Base-by-base conservation (phyloP, 2,888 invertebrate species). In the Ceratothoa steindachneri region DNA sequence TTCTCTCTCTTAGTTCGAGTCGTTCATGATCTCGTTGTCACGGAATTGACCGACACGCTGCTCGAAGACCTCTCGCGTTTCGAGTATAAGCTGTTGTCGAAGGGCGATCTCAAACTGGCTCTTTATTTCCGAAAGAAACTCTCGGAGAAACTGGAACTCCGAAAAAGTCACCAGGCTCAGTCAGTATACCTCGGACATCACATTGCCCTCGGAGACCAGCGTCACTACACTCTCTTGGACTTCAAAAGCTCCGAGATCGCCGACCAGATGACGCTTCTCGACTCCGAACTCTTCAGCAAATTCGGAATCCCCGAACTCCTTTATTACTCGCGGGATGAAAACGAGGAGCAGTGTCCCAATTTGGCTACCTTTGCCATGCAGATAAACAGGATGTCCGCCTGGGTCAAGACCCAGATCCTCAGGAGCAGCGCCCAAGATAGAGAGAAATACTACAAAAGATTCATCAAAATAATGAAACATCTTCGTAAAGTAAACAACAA, bases 361-460 rank as follows among this genome's bases (percentile, higher is more conserved):
- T 88, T 99, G 74, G 97, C 96, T 31, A 88, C 92, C 81, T 99
- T 99, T 84, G 99, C 99, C 0, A 97, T 97, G 84, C 98, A 99
- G 86, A 99, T 99, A 85, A 99, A 99, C 84, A 97, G 98, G 86
- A 96, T 97, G 95, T 97, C 97, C 74, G 97, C 93, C 83, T 97
- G 97, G 97, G 85, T 81, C 15, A 66, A 75, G 53, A 73, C 77
- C 67, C 71, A 67, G 83, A 97, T 99, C 82, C 86, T 99, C 70
- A 92, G 93, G 81, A 92, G 93, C 84, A 97, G 97, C 83, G 92
- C 93, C n/a, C 93, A 93, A 82, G 97, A 98, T 82, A 89, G 98
- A 31, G 98, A 99, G 85, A 92, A 92, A 83, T 95, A 93, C 84
- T 93, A 95, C 74, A 90, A 91, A 82, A 97, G 96, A 84, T 96